phyloP scores from a whole-genome alignment of 2,113 vertebrate genomes.

The Pardalotus punctatus region DNA sequence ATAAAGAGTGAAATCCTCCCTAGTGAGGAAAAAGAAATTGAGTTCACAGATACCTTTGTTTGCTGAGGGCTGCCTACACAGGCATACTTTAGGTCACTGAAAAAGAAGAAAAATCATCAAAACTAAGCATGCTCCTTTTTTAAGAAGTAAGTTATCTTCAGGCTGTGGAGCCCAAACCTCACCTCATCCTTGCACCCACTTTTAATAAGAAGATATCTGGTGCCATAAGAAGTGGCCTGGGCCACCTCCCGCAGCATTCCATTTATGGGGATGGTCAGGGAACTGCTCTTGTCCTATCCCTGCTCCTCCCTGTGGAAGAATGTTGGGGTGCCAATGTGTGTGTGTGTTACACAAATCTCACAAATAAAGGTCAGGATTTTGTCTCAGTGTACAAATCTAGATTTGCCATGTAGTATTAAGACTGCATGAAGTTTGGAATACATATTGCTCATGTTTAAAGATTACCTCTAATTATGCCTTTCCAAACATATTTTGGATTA shows the following conservation, averaged over 20 bases:
- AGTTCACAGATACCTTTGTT: not conserved
- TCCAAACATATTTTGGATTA: not conserved
- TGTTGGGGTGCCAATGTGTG: fast-evolving
- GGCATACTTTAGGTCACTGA: not conserved
- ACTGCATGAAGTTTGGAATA: not conserved
- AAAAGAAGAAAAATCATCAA: no score
- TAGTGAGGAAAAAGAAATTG: not conserved
- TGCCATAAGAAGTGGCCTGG: not conserved
- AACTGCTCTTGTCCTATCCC: not conserved
- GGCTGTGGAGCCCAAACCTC: not conserved
- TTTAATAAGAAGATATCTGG: not conserved
- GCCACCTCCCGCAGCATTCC: not conserved
- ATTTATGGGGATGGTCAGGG: fast-evolving
- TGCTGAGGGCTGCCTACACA: not conserved
- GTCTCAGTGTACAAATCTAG: not conserved
- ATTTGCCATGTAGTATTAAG: not conserved
- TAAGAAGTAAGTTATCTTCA: not conserved
- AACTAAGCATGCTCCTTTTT: not conserved
- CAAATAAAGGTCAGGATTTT: not conserved
- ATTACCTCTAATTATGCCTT: not conserved
- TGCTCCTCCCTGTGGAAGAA: fast-evolving
- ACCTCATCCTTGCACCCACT: not conserved
- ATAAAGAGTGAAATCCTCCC: not conserved
- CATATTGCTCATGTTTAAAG: not conserved
- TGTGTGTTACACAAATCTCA: fast-evolving